Evolutionary conservation across 2,888 invertebrate species (phyloP).

Genomic region (Agrenia bidenticulata): DNA sequence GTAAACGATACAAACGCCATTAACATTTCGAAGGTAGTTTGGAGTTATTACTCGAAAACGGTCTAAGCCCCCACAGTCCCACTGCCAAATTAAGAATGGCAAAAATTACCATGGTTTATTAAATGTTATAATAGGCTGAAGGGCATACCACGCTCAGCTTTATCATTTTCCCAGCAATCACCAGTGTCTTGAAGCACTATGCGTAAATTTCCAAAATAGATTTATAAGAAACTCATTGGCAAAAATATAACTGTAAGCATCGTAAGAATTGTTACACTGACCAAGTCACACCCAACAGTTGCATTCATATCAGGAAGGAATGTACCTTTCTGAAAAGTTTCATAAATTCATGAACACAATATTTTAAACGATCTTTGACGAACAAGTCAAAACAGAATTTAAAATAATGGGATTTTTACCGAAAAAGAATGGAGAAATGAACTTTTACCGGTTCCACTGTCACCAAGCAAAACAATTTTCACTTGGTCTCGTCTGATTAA

Average conservation of each 20-base stretch:
- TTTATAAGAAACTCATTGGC: no score
- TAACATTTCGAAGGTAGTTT: slow-evolving; percentile 25
- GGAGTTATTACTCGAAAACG: slow-evolving; percentile 23
- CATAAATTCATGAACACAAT: not conserved
- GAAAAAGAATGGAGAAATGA: slow-evolving; percentile 35
- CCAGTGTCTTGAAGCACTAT: slow-evolving; percentile 28
- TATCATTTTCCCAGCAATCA: slow-evolving; percentile 25
- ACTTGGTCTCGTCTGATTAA: slow-evolving; percentile 17
- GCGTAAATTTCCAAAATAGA: no score
- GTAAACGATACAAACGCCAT: slow-evolving; percentile 24
- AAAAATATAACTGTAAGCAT: no score
- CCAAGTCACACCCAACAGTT: slow-evolving; percentile 21
- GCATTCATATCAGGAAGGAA: slow-evolving; percentile 11
- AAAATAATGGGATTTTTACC: no score
- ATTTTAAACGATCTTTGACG: no score
- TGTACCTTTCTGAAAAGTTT: slow-evolving; percentile 9
- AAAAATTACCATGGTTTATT: not conserved
- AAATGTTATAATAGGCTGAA: not conserved
- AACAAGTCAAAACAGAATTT: no score
- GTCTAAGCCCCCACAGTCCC: slow-evolving; percentile 20
- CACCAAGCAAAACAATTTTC: slow-evolving; percentile 32
- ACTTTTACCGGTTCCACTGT: slow-evolving; percentile 41
- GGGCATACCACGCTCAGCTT: slow-evolving; percentile 27
- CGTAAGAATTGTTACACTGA: no score
- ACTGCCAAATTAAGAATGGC: not conserved